Evolutionary conservation across 2,113 vertebrate species (phyloP).

Genomic region (Eulemur macaco): DNA sequence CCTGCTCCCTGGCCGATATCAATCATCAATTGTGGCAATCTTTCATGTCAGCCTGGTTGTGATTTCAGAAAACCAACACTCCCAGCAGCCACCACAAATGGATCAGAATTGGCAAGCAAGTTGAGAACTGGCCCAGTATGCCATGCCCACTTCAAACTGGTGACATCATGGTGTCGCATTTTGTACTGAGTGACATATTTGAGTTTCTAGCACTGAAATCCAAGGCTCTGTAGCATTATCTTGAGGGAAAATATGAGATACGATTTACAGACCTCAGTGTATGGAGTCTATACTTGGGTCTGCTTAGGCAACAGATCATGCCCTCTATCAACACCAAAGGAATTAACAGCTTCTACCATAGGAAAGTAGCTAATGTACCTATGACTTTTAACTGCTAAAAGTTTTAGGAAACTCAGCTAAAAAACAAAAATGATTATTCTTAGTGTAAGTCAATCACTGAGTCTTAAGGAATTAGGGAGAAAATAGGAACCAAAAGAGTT

Average conservation of each 20-base stretch:
- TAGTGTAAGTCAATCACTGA: neutral
- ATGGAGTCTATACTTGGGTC: neutral
- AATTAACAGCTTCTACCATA: neutral
- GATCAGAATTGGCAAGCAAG: neutral
- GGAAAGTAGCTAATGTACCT: no score
- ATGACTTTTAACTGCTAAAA: neutral
- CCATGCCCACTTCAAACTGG: neutral
- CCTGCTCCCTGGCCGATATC: neutral
- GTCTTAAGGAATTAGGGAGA: neutral
- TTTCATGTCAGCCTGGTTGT: neutral
- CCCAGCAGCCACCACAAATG: neutral
- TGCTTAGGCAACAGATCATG: neutral
- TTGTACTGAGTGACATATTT: neutral
- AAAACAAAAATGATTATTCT: neutral
- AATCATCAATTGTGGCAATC: neutral
- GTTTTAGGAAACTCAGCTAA: neutral
- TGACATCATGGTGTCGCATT: neutral
- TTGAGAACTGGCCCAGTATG: neutral
- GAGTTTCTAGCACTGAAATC: neutral
- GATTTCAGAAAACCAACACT: neutral
- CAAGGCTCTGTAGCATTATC: neutral
- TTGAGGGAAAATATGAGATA: neutral
- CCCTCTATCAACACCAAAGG: neutral
- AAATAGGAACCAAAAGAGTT: conserved; percentile 28
- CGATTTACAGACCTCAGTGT: neutral